Percentiles rank a stretch among this genome's conserved stretches.
phyloP scores from a whole-genome alignment of 2,113 vertebrate species.

The Rhynchomys soricoides region DNA sequence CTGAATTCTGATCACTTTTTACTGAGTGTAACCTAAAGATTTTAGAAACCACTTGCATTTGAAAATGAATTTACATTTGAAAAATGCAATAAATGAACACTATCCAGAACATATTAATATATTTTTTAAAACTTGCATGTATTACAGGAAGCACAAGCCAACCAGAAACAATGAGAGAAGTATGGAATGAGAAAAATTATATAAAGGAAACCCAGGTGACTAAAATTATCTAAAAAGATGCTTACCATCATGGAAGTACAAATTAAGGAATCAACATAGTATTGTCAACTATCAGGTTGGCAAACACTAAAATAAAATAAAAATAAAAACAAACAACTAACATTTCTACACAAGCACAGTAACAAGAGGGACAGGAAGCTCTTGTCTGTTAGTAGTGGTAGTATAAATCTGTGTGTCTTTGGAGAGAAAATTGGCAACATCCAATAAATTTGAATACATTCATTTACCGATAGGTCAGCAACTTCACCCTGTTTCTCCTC shows the following conservation, averaged over 20 bases:
- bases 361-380: background rate
- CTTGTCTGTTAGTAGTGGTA: background rate
- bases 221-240: slow-evolving; percentile 22
- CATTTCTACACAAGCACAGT: background rate
- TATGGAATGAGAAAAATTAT: background rate
- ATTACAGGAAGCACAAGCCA: slow-evolving; percentile 21
- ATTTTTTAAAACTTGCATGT: background rate
- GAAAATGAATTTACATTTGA: slow-evolving; percentile 24
- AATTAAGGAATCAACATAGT: slow-evolving; percentile 6
- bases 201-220: background rate
- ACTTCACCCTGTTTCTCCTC: background rate
- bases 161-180: background rate
- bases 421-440: background rate
- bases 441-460: background rate
- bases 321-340: background rate
- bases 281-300: background rate
- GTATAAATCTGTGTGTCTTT: background rate
- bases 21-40: slow-evolving; percentile 4
- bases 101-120: background rate
- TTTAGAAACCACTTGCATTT: slow-evolving; percentile 37
- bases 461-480: background rate
- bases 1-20: slow-evolving; percentile 33
- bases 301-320: slow-evolving; percentile 22
- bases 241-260: background rate
- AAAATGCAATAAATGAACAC: background rate